Conservation (phyloP, 2,888 invertebrate genomes). For the Drosophila barbarae region DNA sequence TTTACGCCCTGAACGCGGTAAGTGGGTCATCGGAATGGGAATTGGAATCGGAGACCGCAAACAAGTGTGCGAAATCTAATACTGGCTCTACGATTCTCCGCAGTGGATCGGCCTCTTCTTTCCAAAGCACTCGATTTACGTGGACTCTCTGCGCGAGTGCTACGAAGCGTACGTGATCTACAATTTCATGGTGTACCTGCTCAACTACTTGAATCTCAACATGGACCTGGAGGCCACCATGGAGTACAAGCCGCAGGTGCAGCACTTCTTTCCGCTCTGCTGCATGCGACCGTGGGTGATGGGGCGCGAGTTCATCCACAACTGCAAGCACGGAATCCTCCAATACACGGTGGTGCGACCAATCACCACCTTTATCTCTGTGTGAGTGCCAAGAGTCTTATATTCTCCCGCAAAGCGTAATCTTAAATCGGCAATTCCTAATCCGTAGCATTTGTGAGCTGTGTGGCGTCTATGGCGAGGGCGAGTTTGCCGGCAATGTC, state of each 20-base stretch:
- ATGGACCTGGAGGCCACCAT: constrained; percentile 91
- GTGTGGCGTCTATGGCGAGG: constrained; percentile 92
- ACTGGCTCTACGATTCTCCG: constrained; percentile 3
- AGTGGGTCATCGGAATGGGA: constrained; percentile 78
- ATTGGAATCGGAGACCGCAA: constrained; percentile 8
- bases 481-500: constrained; percentile 90
- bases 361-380: constrained; percentile 92
- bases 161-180: constrained; percentile 99
- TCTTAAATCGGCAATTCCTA: neutral
- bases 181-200: constrained; percentile 96
- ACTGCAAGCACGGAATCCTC: constrained; percentile 97
- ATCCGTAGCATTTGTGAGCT: constrained; percentile 88
- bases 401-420: neutral
- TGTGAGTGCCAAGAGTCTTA: constrained; percentile 82
- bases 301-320: constrained; percentile 95
- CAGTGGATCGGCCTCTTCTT: constrained; percentile 87
- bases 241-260: constrained; percentile 89
- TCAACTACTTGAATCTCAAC: constrained; percentile 93
- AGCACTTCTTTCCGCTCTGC: constrained; percentile 94
- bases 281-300: constrained; percentile 95
- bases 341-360: constrained; percentile 97
- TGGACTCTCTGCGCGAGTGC: constrained; percentile 95
- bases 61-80: constrained; percentile 29
- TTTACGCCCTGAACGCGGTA: constrained; percentile 96
- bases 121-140: constrained; percentile 92